Percentiles rank a stretch among this genome's conserved stretches.
Evolutionary conservation across 2,797 vertebrate species (phyloP).

Genomic region (Acipenser transmontanus): DNA sequence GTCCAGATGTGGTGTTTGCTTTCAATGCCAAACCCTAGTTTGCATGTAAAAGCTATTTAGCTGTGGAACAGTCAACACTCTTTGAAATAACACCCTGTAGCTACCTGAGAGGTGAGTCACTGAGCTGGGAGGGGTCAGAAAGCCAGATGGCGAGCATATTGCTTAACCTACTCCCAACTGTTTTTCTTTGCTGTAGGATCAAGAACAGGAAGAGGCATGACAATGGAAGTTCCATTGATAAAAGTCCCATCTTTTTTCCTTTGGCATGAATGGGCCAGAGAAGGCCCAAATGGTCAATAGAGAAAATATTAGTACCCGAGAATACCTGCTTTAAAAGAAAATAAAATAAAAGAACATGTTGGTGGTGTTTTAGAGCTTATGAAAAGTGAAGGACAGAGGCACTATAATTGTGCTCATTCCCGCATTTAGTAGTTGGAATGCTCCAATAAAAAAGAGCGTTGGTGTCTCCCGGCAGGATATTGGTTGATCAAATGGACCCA

Average conservation of each 20-base stretch:
- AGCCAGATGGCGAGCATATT: constrained; percentile 5
- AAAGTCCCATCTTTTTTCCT: background rate
- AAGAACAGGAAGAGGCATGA: constrained; percentile 3
- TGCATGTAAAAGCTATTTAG: background rate
- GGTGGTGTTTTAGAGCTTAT: too few species aligned
- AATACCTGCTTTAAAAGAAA: too few species aligned
- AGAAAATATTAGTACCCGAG: background rate
- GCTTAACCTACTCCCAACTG: constrained; percentile 1
- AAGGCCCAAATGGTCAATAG: background rate
- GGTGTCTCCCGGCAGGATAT: too few species aligned
- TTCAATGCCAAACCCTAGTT: background rate
- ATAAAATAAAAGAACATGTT: too few species aligned
- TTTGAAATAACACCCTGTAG: background rate
- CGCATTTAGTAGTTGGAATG: too few species aligned
- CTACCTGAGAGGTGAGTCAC: background rate
- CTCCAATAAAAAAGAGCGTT: too few species aligned
- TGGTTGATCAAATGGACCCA: too few species aligned
- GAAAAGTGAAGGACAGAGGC: too few species aligned
- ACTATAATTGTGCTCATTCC: too few species aligned
- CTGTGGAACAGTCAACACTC: background rate
- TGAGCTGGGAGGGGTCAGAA: background rate
- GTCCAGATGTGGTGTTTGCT: background rate
- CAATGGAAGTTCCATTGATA: background rate
- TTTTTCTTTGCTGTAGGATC: background rate
- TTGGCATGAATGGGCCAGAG: background rate